These are phyloP conservation scores for Aramus guarauna DNA, from an alignment of 2,113 vertebrate genomes.

Conservation along the genomic window DNA sequence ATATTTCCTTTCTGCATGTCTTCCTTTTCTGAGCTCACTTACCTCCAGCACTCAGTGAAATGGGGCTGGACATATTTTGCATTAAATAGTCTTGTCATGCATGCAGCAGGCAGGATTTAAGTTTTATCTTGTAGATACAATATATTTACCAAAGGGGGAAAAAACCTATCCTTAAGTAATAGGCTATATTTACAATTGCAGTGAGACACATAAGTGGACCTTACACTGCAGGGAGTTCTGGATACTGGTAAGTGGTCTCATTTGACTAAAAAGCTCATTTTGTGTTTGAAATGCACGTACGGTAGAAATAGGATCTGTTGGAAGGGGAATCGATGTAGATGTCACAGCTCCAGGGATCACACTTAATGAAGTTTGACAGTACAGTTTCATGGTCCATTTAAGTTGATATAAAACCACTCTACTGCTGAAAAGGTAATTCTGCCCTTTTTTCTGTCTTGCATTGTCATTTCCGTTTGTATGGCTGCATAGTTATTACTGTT, in stretches of 20 bases:
- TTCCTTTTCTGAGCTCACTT: not conserved
- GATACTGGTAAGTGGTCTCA: not conserved
- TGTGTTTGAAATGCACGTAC: not conserved
- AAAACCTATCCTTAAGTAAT: not conserved
- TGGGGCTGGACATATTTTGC: not conserved
- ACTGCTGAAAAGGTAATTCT: not conserved
- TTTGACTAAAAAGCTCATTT: not conserved
- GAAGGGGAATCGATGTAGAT: not conserved
- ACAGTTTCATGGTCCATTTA: not conserved
- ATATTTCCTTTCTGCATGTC: not conserved
- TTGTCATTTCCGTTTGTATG: rapidly evolving
- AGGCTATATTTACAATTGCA: not conserved
- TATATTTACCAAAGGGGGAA: not conserved
- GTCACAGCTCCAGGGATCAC: not conserved
- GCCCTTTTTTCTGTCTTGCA: not conserved
- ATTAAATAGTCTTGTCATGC: not conserved
- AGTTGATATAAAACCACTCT: not conserved
- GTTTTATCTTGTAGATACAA: not conserved
- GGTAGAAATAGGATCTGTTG: not conserved
- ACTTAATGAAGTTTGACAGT: not conserved
- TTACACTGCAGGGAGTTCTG: not conserved
- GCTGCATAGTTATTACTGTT: not conserved
- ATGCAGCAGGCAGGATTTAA: not conserved
- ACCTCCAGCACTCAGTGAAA: not conserved
- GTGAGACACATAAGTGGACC: no score